phyloP scores from a whole-genome alignment of 2,888 invertebrate genomes.

The Cerceris rybyensis region DNA sequence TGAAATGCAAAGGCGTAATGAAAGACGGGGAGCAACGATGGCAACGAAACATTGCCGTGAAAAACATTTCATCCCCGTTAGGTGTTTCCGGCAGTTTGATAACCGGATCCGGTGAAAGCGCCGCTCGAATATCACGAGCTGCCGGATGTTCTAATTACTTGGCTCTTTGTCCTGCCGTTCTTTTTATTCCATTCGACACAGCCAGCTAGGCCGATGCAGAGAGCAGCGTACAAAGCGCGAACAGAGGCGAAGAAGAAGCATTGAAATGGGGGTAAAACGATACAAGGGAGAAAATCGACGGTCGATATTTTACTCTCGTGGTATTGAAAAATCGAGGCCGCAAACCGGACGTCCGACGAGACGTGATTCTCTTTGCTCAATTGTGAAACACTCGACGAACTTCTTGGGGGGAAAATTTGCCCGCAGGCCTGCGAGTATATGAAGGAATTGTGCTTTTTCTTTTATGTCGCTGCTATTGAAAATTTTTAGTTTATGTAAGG shows the following conservation, averaged over 20 bases:
- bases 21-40: neutral
- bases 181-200: slow-evolving; percentile 41
- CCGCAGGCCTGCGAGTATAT: too few relatives aligned
- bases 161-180: slow-evolving; percentile 19
- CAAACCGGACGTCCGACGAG: slow-evolving; percentile 9
- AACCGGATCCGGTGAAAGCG: slow-evolving; percentile 16
- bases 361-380: slow-evolving; percentile 9
- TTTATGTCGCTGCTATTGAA: too few relatives aligned
- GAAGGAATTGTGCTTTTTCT: too few relatives aligned
- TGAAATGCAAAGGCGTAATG: neutral
- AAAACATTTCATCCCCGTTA: neutral
- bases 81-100: slow-evolving; percentile 7
- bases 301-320: slow-evolving; percentile 51
- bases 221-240: slow-evolving; percentile 36
- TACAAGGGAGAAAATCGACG: slow-evolving; percentile 43
- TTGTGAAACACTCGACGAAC: slow-evolving; percentile 12
- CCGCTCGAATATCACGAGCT: slow-evolving; percentile 18
- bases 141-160: slow-evolving; percentile 55
- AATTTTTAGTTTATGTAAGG: too few relatives aligned
- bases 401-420: neutral
- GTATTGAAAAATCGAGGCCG: slow-evolving; percentile 62
- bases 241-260: slow-evolving; percentile 25
- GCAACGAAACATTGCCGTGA: neutral
- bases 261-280: slow-evolving; percentile 26
- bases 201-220: slow-evolving; percentile 23